Conservation (phyloP, 2,888 invertebrate species). For the Mythimna vitellina region DNA sequence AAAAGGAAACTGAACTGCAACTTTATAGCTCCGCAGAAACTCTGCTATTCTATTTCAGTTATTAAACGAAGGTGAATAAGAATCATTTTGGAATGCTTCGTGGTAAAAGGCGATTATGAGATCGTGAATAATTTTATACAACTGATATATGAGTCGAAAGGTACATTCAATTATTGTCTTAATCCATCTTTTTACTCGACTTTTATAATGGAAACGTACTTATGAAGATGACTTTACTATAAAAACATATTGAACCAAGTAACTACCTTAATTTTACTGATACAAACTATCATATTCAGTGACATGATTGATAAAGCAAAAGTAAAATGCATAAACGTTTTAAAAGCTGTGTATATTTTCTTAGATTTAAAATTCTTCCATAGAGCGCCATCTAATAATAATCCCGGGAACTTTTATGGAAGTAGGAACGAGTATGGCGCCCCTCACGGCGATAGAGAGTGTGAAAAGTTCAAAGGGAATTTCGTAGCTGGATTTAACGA, state of each 20-base stretch:
- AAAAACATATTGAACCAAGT: not conserved
- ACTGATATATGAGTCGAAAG: slow-evolving; percentile 41
- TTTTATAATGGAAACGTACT: too few species aligned
- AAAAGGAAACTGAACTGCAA: slow-evolving; percentile 41
- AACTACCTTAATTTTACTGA: not conserved
- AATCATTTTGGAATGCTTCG: not conserved
- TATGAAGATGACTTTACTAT: not conserved
- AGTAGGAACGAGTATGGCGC: slow-evolving; percentile 37
- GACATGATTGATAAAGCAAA: not conserved
- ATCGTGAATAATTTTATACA: slow-evolving; percentile 49
- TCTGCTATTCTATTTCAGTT: slow-evolving; percentile 24
- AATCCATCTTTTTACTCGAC: slow-evolving; percentile 19
- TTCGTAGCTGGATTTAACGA: not conserved
- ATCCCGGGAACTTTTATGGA: slow-evolving; percentile 56
- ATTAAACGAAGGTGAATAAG: not conserved
- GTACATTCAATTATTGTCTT: slow-evolving; percentile 34
- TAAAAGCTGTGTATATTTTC: not conserved
- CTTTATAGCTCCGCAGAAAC: slow-evolving; percentile 26
- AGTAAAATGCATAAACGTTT: not conserved
- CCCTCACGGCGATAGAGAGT: slow-evolving; percentile 4
- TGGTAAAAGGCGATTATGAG: slow-evolving; percentile 32
- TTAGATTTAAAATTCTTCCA: not conserved
- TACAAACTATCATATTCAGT: not conserved
- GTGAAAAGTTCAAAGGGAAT: slow-evolving; percentile 6
- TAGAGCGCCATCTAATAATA: slow-evolving; percentile 65